Evolutionary conservation across 1,140 invertebrate species (phyloP).

Genomic region (Maconellicoccus hirsutus): DNA sequence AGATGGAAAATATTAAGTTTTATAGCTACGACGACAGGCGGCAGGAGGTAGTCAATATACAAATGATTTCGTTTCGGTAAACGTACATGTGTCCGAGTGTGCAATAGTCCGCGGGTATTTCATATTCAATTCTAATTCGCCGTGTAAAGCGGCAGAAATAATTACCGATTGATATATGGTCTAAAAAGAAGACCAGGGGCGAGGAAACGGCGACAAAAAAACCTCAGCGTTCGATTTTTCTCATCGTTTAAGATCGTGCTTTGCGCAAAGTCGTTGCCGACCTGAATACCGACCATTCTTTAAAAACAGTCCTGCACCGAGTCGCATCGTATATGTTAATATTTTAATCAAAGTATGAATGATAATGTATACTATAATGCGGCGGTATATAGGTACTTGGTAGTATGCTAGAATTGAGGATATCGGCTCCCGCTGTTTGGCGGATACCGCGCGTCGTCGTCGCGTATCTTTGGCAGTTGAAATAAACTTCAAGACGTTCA

Average conservation of each 20-base stretch:
- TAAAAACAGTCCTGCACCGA: slow-evolving; percentile 13
- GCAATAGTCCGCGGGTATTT: too few species aligned
- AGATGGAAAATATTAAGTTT: too few species aligned
- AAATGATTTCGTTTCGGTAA: too few species aligned
- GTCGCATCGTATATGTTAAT: slow-evolving; percentile 16
- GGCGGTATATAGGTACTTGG: neutral
- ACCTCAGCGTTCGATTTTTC: slow-evolving; percentile 10
- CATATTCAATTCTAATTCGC: slow-evolving; percentile 15
- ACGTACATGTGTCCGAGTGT: too few species aligned
- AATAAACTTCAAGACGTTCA: neutral
- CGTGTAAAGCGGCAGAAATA: slow-evolving; percentile 12
- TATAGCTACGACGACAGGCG: too few species aligned
- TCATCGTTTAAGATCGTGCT: slow-evolving; percentile 20
- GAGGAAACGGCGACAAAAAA: neutral
- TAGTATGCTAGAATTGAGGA: neutral
- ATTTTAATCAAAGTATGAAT: slow-evolving; percentile 18
- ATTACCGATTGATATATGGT: neutral
- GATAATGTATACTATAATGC: neutral
- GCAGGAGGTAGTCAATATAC: too few species aligned
- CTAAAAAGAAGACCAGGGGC: neutral
- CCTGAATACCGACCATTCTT: slow-evolving; percentile 22
- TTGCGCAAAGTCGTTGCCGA: slow-evolving; percentile 3
- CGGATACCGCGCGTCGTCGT: neutral
- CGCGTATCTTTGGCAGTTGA: neutral
- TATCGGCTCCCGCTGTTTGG: neutral